These are phyloP conservation scores for Ameiurus melas DNA, from an alignment of 2,113 vertebrate genomes.

Conservation along the genomic window DNA sequence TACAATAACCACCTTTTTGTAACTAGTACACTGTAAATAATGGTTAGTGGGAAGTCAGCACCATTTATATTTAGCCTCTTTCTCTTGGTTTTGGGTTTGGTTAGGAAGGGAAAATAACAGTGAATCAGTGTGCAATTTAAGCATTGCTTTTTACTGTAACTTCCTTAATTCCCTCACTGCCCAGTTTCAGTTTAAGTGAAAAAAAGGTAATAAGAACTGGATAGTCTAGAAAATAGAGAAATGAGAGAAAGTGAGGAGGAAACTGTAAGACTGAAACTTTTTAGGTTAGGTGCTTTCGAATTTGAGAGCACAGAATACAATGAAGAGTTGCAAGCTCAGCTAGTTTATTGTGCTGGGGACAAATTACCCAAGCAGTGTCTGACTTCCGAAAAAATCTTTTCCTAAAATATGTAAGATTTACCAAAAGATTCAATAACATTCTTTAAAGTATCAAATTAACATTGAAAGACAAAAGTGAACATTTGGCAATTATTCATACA, in stretches of 20 bases:
- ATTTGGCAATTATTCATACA: neutral
- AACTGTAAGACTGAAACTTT: neutral
- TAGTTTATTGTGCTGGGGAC: neutral
- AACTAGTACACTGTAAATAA: too few relatives aligned
- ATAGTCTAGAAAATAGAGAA: neutral
- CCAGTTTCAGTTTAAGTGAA: neutral
- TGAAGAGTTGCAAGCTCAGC: neutral
- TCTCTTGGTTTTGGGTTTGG: too few relatives aligned
- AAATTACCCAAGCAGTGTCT: neutral
- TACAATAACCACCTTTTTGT: too few relatives aligned
- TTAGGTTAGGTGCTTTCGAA: neutral
- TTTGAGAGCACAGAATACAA: neutral
- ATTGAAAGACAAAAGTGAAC: neutral
- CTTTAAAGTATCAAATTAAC: neutral
- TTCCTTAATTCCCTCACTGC: neutral
- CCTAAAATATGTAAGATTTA: neutral
- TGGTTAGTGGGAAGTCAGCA: too few relatives aligned
- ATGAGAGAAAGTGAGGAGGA: neutral
- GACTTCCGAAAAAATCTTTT: neutral
- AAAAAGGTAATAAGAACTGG: neutral
- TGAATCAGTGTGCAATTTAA: neutral
- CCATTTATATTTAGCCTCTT: too few relatives aligned
- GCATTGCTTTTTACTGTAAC: neutral
- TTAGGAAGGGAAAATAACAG: too few relatives aligned
- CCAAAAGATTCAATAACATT: neutral